Conservation (phyloP, 1,140 invertebrate species). For the Anoplophora glabripennis region DNA sequence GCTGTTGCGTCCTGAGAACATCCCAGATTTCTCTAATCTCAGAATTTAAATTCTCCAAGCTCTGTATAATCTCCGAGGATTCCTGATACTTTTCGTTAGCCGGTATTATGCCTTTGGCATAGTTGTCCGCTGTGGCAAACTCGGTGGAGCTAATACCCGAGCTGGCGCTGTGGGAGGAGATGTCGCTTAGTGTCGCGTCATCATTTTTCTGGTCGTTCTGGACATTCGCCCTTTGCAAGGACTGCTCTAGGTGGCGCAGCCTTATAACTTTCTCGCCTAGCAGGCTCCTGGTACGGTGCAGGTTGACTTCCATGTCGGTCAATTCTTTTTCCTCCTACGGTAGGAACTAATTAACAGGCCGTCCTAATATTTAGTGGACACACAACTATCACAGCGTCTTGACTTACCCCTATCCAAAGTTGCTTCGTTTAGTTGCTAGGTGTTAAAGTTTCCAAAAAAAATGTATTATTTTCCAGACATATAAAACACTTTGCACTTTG, state of each 20-base stretch:
- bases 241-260: conserved; percentile 71
- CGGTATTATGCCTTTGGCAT: conserved; percentile 19
- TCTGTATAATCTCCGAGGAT: conserved; percentile 67
- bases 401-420: too few relatives aligned
- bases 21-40: conserved; percentile 71
- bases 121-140: conserved; percentile 56
- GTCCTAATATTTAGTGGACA: too few relatives aligned
- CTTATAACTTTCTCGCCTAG: conserved; percentile 78
- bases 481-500: too few relatives aligned
- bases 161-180: conserved; percentile 63
- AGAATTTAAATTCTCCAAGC: conserved; percentile 66
- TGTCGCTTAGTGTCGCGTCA: conserved; percentile 60
- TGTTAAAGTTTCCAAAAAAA: too few relatives aligned
- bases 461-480: too few relatives aligned
- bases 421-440: too few relatives aligned
- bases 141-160: conserved; percentile 70
- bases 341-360: too few relatives aligned
- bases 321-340: conserved; percentile 71
- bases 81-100: conserved; percentile 52
- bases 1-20: conserved; percentile 63
- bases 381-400: too few relatives aligned
- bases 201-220: conserved; percentile 51
- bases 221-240: conserved; percentile 60
- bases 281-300: conserved; percentile 71
- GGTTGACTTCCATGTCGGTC: conserved; percentile 75